These are phyloP conservation scores for Kobus ellipsiprymnus DNA, from an alignment of 2,113 vertebrate species.

Conservation along the genomic window DNA sequence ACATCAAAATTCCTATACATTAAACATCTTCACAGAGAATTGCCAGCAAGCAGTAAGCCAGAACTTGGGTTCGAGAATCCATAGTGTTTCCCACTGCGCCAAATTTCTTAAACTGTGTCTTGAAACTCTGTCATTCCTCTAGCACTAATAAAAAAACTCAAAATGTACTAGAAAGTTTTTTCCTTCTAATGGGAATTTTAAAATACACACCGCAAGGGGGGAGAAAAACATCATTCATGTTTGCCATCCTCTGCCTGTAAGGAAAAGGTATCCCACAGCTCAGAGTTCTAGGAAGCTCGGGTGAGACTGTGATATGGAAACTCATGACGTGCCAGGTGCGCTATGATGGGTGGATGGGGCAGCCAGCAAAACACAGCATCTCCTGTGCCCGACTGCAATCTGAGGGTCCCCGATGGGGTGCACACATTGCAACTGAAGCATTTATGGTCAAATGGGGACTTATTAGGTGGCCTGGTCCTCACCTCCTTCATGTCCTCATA, in stretches of 20 bases:
- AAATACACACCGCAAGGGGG: not conserved
- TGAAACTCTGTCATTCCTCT: not conserved
- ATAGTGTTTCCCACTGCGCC: not conserved
- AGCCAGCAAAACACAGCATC: not conserved
- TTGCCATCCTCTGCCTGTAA: not conserved
- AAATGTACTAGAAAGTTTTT: not conserved
- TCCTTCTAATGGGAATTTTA: not conserved
- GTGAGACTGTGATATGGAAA: not conserved
- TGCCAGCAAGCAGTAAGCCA: not conserved
- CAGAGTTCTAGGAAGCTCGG: not conserved
- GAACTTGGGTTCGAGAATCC: not conserved
- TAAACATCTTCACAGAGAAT: not conserved
- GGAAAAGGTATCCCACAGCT: not conserved
- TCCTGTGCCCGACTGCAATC: not conserved
- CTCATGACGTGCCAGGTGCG: not conserved
- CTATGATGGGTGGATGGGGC: not conserved
- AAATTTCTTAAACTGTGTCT: not conserved
- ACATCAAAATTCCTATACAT: not conserved
- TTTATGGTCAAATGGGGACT: not conserved
- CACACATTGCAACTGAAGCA: not conserved
- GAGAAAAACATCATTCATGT: not conserved
- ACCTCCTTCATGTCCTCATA: conserved; percentile 82
- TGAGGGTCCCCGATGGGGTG: not conserved
- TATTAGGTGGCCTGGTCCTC: not conserved
- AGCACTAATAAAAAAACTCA: not conserved